A percentile compares a stretch with the other conserved stretches of the same genome.
These are phyloP conservation scores for Myathropa florea DNA, from an alignment of 2,888 invertebrate genomes.

Conservation along the genomic window DNA sequence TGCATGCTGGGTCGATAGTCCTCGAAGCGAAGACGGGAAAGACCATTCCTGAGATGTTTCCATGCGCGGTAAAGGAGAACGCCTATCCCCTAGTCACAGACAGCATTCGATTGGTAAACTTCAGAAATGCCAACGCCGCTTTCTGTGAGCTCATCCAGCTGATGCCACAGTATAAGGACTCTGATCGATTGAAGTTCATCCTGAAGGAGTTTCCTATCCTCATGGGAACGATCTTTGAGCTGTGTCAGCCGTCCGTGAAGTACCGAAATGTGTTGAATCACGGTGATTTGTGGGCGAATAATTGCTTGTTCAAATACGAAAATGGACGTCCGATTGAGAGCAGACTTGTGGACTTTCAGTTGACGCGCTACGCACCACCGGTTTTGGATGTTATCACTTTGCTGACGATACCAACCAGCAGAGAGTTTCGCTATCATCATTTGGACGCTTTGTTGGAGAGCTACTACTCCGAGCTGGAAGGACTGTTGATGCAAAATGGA, in stretches of 20 bases:
- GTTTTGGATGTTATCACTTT: slow-evolving; percentile 83
- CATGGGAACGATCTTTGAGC: slow-evolving; percentile 76
- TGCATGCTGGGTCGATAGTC: slow-evolving; percentile 81
- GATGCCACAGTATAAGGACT: slow-evolving; percentile 76
- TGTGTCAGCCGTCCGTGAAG: slow-evolving; percentile 77
- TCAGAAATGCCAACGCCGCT: slow-evolving; percentile 76
- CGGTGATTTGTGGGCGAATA: slow-evolving; percentile 81
- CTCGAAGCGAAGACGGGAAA: slow-evolving; percentile 75
- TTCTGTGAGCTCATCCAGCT: slow-evolving; percentile 75
- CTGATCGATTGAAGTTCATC: slow-evolving; percentile 73
- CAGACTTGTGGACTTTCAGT: slow-evolving; percentile 86
- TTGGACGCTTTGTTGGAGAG: slow-evolving; percentile 81
- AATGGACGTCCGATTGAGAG: slow-evolving; percentile 82
- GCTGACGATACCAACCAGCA: slow-evolving; percentile 81
- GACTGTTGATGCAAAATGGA: slow-evolving; percentile 79
- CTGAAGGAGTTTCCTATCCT: slow-evolving; percentile 73
- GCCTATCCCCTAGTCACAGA: slow-evolving; percentile 76
- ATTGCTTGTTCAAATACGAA: slow-evolving; percentile 80
- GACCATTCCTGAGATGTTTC: slow-evolving; percentile 74
- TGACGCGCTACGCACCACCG: slow-evolving; percentile 85
- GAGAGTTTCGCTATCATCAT: slow-evolving; percentile 80
- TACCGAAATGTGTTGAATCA: slow-evolving; percentile 80
- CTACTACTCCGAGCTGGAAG: slow-evolving; percentile 82
- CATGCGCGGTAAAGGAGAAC: slow-evolving; percentile 77
- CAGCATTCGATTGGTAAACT: slow-evolving; percentile 75